Evolutionary conservation across 2,888 invertebrate genomes (phyloP).

Genomic region (Leptinotarsa haldemani): DNA sequence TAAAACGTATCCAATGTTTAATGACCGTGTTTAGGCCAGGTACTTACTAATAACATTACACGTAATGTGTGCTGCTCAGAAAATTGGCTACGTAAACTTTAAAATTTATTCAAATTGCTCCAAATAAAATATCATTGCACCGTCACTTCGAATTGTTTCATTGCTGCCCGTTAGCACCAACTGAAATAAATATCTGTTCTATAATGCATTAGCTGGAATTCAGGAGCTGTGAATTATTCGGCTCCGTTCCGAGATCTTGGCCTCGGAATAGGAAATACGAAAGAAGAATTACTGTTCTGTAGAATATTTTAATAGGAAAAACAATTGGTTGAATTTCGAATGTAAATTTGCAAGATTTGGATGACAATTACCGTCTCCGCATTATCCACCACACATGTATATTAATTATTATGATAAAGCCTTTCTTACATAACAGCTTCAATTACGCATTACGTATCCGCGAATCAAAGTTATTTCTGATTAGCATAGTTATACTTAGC

Average conservation of each 20-base stretch:
- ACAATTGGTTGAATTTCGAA: neutral
- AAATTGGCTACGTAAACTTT: slow-evolving; percentile 23
- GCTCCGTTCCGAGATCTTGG: neutral
- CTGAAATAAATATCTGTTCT: neutral
- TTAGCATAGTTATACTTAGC: no score
- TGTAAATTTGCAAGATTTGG: neutral
- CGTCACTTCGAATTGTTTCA: slow-evolving; percentile 4
- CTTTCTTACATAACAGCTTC: no score
- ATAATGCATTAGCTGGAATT: slow-evolving; percentile 7
- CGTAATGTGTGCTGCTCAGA: slow-evolving; percentile 26
- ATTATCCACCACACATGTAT: no score
- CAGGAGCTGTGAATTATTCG: neutral
- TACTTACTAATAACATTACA: slow-evolving; percentile 36
- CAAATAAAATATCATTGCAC: slow-evolving; percentile 25
- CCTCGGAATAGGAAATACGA: slow-evolving; percentile 1
- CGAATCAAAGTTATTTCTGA: no score
- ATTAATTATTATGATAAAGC: no score
- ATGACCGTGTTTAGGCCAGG: slow-evolving; percentile 38
- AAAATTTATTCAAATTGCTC: slow-evolving; percentile 32
- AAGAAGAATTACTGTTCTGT: neutral
- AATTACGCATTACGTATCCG: no score
- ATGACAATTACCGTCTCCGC: neutral
- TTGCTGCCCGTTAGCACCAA: slow-evolving; percentile 3
- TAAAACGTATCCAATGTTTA: slow-evolving; percentile 36
- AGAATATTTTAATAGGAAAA: neutral